These are phyloP conservation scores for Lycocorax pyrrhopterus DNA, from an alignment of 2,113 vertebrate species.

Conservation along the genomic window DNA sequence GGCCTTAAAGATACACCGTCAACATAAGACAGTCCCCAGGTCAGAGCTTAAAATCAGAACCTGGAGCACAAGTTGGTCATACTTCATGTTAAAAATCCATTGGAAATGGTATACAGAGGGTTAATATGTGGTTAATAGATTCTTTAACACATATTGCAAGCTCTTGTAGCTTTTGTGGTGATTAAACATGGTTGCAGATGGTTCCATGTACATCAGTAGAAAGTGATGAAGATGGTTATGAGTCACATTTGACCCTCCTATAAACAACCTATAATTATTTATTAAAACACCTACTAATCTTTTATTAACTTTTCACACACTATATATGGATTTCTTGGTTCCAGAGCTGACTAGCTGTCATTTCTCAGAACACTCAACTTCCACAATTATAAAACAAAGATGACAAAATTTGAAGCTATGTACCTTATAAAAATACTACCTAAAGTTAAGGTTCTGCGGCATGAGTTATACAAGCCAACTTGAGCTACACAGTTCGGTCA, in stretches of 20 bases:
- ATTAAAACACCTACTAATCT: not conserved
- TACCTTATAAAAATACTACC: not conserved
- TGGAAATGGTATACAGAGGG: not conserved
- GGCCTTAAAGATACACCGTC: not conserved
- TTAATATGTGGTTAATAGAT: not conserved
- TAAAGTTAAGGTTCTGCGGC: not conserved
- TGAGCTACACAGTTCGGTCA: not conserved
- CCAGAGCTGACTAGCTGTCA: not conserved
- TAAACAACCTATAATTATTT: not conserved
- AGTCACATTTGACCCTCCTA: not conserved
- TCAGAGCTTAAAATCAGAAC: not conserved
- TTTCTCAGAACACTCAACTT: not conserved
- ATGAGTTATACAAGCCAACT: not conserved
- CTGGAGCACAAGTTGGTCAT: not conserved
- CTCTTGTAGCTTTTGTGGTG: not conserved
- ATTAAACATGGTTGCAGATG: not conserved
- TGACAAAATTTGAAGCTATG: not conserved
- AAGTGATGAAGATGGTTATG: not conserved
- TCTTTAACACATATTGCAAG: not conserved
- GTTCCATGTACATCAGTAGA: not conserved
- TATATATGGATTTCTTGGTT: not conserved
- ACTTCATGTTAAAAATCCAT: not conserved
- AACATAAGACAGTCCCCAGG: not conserved
- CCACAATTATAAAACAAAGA: not conserved
- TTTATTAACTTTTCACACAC: not conserved